Evolutionary conservation across 2,888 invertebrate genomes (phyloP), one percentile per base, ranked within the genome.

Genomic region (Eudemis profundana): DNA sequence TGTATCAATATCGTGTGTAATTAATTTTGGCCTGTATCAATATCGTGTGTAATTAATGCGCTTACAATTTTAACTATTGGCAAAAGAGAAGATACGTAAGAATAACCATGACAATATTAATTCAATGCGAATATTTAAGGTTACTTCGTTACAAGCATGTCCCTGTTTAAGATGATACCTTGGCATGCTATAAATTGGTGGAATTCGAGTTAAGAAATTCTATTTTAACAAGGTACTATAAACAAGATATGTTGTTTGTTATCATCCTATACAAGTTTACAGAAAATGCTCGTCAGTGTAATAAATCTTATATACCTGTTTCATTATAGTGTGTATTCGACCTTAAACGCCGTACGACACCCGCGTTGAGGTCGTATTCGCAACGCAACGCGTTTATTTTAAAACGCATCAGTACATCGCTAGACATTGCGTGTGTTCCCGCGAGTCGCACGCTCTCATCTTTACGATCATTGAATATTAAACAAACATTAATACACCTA

Each of bases 341-440:
- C 53, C 53, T 62, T 74, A 70, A 70, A 74, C 74, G 77, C 79
- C 78, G 79, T 82, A 82, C 82, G 79, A 79, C 81, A 77, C 83
- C 82, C 83, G 81, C 83, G 81, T 74, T 82, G 78, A 78, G 76
- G 78, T 73, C 77, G 77, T 73, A 71, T 44, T 44, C 56, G 56
- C 56, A 76, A 56, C 56, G 56, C 56, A 76, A 56, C 60, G 53
- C 59, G 59, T 73, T 75, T 77, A 79, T 83, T 82, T 83, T 78
- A 78, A 78, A 79, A 78, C 78, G 77, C 72, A 72, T 74, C 78
- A 81, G 80, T 81, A 78, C 76, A 73, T 78, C 77, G 72, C 72
- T 74, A 81, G 82, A 78, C 85, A 78, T 84, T 85, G 88, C 86
- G 85, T 87, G 89, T 81, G 83, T 80, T 79, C 76, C 79, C 77